Conservation (phyloP, 2,797 vertebrate genomes). For the Sebastiscus albofasciatus region DNA sequence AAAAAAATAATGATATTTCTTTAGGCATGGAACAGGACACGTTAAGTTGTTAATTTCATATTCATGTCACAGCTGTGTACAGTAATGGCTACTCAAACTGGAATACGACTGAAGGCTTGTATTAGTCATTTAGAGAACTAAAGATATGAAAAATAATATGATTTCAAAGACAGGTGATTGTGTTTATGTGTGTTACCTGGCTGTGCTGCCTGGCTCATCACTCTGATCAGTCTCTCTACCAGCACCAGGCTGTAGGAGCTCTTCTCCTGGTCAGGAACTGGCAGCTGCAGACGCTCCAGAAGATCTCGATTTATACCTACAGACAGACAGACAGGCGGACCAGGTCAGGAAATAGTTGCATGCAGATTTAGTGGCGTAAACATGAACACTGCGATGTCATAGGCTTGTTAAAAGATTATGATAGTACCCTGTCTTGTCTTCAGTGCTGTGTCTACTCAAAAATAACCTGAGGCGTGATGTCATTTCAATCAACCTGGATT, state of each 20-base stretch:
- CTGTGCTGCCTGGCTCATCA: conserved; percentile 92
- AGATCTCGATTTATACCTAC: conserved; percentile 92
- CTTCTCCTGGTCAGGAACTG: conserved; percentile 87
- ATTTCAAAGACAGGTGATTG: neutral
- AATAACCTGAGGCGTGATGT: neutral
- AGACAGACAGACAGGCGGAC: neutral
- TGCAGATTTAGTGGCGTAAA: neutral
- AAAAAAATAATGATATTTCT: no score
- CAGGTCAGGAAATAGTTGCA: neutral
- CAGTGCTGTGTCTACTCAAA: neutral
- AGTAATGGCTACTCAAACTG: neutral
- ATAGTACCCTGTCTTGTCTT: neutral
- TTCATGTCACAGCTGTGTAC: neutral
- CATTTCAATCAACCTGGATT: neutral
- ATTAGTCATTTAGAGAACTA: neutral
- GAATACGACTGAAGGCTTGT: neutral
- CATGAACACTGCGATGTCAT: neutral
- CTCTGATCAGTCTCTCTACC: conserved; percentile 91
- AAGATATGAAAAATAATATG: neutral
- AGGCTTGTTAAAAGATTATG: neutral
- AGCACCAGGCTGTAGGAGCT: conserved; percentile 91
- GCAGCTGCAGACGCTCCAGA: conserved; percentile 92
- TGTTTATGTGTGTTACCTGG: conserved; percentile 82
- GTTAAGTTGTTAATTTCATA: neutral
- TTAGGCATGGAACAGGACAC: neutral